A percentile compares a stretch with the other conserved stretches of the same genome.
These are phyloP conservation scores for Pogonomyrmex barbatus DNA, from an alignment of 1,140 invertebrate species.

Conservation along the genomic window DNA sequence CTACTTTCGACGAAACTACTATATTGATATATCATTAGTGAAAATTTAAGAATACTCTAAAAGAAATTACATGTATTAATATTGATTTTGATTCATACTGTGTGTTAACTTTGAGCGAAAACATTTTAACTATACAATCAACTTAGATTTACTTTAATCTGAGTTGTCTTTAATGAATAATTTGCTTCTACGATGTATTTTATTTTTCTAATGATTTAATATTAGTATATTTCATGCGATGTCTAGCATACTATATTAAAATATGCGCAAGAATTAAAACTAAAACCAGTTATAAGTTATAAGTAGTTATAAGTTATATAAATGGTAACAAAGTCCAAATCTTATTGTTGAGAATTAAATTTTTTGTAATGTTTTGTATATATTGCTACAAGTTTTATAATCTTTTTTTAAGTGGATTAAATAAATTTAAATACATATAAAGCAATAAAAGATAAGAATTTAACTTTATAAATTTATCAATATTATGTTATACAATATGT, in stretches of 20 bases:
- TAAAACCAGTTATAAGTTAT: not conserved
- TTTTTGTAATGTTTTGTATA: not conserved
- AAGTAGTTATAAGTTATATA: not conserved
- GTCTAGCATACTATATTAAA: not conserved
- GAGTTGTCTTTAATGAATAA: not conserved
- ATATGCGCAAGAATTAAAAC: not conserved
- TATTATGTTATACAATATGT: not conserved
- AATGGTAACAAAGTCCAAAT: not conserved
- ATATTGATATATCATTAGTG: not conserved
- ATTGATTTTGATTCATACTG: not conserved
- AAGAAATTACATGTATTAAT: too few species aligned
- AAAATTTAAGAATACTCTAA: not conserved
- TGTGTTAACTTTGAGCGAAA: not conserved
- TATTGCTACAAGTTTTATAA: not conserved
- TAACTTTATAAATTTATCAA: conserved; percentile 12
- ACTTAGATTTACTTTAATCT: not conserved
- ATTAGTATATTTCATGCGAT: not conserved
- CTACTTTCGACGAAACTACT: not conserved
- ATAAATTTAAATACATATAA: not conserved
- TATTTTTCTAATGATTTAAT: not conserved
- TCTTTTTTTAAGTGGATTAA: not conserved
- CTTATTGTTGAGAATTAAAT: not conserved
- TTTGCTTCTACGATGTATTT: not conserved
- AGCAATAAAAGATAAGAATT: not conserved
- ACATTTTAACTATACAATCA: not conserved